A percentile compares a stretch with the other conserved stretches of the same genome.
These are phyloP conservation scores for Chelonus insularis DNA, from an alignment of 1,140 invertebrate species.

Conservation along the genomic window DNA sequence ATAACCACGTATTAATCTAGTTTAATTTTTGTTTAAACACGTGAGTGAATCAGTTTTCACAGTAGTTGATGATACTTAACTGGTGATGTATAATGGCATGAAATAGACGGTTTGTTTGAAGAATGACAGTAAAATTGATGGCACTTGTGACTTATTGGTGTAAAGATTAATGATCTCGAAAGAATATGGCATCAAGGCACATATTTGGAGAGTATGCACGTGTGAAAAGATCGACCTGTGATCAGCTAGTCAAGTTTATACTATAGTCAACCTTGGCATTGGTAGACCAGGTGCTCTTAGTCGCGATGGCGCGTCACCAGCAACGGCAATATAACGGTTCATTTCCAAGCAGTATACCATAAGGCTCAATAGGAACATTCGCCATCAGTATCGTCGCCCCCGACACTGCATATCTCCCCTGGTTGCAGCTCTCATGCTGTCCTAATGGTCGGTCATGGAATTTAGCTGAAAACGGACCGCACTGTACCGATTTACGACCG, in stretches of 20 bases:
- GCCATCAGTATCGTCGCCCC: conserved; percentile 7
- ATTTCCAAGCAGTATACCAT: conserved; percentile 42
- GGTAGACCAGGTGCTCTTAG: background rate
- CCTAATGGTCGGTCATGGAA: conserved; percentile 29
- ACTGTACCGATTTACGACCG: conserved; percentile 39
- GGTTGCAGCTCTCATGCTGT: background rate
- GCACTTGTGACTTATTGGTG: background rate
- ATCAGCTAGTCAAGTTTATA: no score
- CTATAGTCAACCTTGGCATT: conserved; percentile 5
- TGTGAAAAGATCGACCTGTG: conserved; percentile 55
- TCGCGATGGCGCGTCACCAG: background rate
- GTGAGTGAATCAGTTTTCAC: no score
- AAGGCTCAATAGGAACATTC: conserved; percentile 50
- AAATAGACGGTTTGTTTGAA: no score
- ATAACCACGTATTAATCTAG: background rate
- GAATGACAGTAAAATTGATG: no score
- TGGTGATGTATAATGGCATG: no score
- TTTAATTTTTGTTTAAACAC: background rate
- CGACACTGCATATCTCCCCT: background rate
- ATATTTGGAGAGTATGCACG: conserved; percentile 35
- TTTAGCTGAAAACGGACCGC: conserved; percentile 42
- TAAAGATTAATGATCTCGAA: background rate
- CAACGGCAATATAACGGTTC: conserved; percentile 43
- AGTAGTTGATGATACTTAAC: no score
- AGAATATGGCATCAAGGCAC: background rate